Conservation (phyloP, 2,888 invertebrate genomes). For the Tipula lateralis region DNA sequence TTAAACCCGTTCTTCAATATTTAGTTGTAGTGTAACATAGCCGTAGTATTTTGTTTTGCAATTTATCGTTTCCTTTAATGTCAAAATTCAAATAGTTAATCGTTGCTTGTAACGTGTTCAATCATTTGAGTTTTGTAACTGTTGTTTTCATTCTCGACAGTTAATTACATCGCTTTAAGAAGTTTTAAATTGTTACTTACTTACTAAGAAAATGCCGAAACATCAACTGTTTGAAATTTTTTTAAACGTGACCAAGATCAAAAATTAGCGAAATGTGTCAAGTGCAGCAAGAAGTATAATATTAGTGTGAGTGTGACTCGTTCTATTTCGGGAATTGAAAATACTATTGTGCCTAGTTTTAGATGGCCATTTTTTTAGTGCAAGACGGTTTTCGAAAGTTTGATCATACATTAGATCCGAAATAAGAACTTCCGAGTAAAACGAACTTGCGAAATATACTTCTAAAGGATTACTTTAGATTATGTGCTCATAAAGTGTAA, state of each 20-base stretch:
- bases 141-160: too few relatives aligned
- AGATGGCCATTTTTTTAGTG: neutral
- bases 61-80: neutral
- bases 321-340: too few relatives aligned
- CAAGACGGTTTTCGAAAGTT: neutral
- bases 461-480: too few relatives aligned
- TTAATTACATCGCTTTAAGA: too few relatives aligned
- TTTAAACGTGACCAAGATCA: neutral
- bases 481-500: neutral
- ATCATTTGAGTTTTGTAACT: too few relatives aligned
- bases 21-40: too few relatives aligned
- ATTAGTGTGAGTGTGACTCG: neutral
- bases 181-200: neutral
- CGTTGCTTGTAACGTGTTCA: too few relatives aligned
- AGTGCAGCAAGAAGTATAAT: neutral
- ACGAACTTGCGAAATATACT: neutral
- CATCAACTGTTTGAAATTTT: neutral
- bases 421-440: neutral
- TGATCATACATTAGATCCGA: neutral
- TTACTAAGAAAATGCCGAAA: neutral
- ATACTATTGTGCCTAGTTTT: neutral
- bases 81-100: too few relatives aligned
- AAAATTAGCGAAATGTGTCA: neutral
- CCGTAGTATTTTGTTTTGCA: neutral
- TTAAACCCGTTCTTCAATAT: neutral